These are phyloP conservation scores for Drosophila watanabei DNA, from an alignment of 1,140 invertebrate genomes.

Conservation along the genomic window DNA sequence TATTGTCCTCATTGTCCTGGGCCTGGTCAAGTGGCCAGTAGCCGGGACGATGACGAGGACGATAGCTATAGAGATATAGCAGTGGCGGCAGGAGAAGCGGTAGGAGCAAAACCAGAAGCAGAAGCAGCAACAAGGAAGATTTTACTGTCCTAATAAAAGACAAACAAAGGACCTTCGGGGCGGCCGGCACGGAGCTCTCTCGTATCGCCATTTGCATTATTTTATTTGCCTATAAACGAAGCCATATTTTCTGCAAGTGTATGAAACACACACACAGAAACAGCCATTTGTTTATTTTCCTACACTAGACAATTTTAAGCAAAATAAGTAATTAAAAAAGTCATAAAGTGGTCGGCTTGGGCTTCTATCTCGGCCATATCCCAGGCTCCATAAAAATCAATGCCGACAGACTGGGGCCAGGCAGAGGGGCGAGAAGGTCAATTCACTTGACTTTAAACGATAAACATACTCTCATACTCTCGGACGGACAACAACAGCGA, in stretches of 20 bases:
- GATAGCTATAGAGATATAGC: slow-evolving; percentile 19
- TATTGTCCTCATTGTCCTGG: slow-evolving; percentile 78
- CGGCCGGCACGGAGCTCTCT: slow-evolving; percentile 57
- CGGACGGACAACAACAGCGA: slow-evolving; percentile 53
- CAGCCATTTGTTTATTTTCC: slow-evolving; percentile 67
- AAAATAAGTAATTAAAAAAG: slow-evolving; percentile 84
- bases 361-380: slow-evolving; percentile 37
- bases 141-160: slow-evolving; percentile 84
- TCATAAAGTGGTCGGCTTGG: slow-evolving; percentile 66
- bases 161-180: slow-evolving; percentile 78
- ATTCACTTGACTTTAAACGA: slow-evolving; percentile 74
- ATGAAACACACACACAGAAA: slow-evolving; percentile 21
- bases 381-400: slow-evolving; percentile 72
- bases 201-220: slow-evolving; percentile 84
- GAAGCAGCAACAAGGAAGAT: slow-evolving; percentile 72
- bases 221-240: slow-evolving; percentile 85
- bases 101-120: slow-evolving; percentile 28
- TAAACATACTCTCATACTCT: slow-evolving; percentile 59
- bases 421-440: slow-evolving; percentile 39
- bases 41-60: slow-evolving; percentile 38
- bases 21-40: slow-evolving; percentile 75
- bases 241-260: slow-evolving; percentile 78
- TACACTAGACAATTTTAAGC: slow-evolving; percentile 72
- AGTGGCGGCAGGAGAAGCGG: slow-evolving; percentile 4
- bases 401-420: slow-evolving; percentile 74